Evolutionary conservation across 2,797 vertebrate genomes (phyloP).

Genomic region (Psittacula derbiana): DNA sequence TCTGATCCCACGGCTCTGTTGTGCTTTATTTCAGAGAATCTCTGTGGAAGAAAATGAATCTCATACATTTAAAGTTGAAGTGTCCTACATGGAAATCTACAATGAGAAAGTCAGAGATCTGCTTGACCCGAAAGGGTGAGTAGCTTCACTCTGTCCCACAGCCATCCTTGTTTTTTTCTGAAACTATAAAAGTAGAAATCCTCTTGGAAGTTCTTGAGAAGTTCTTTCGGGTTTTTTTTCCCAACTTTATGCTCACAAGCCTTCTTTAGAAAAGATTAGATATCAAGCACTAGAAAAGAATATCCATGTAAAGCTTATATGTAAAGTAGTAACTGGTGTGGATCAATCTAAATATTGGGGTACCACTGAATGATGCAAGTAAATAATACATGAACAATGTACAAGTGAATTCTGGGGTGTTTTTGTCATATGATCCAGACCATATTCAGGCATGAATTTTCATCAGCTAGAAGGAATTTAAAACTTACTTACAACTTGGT

Average conservation of each 20-base stretch:
- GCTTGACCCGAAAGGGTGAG: slow-evolving; percentile 98
- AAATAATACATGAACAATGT: neutral
- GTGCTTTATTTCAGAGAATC: slow-evolving; percentile 93
- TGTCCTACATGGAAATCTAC: slow-evolving; percentile 99
- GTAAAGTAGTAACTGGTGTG: neutral
- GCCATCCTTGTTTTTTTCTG: neutral
- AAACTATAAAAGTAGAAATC: neutral
- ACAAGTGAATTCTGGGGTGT: neutral
- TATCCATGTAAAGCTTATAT: neutral
- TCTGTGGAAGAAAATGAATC: slow-evolving; percentile 85
- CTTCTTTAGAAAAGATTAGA: neutral
- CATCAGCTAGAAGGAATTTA: neutral
- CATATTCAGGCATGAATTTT: neutral
- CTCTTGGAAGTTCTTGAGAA: neutral
- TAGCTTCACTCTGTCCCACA: neutral
- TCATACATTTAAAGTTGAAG: slow-evolving; percentile 95
- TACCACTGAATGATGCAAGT: neutral
- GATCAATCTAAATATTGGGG: neutral
- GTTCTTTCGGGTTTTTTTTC: neutral
- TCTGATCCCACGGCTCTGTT: slow-evolving; percentile 96
- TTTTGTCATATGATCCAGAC: neutral
- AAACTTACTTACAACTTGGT: neutral
- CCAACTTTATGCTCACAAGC: neutral
- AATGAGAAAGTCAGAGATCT: slow-evolving; percentile 98
- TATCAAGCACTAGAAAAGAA: neutral